Conservation (phyloP, 2,113 vertebrate species). For the Mohoua ochrocephala region DNA sequence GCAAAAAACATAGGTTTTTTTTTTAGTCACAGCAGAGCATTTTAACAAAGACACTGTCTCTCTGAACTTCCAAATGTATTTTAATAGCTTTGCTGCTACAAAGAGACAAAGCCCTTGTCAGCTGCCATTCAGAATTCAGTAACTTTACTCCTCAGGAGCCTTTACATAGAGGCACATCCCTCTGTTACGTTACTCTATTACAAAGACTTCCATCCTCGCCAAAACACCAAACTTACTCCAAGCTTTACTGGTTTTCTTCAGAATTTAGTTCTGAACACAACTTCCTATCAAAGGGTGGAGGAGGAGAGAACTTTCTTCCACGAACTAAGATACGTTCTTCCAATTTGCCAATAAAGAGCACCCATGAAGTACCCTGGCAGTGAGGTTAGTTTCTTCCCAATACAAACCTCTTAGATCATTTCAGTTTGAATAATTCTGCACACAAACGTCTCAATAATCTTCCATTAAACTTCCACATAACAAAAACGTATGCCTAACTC, state of each 20-base stretch:
- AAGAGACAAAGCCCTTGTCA: background rate
- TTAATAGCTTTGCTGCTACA: background rate
- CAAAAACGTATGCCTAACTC: background rate
- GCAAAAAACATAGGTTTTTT: rapidly evolving
- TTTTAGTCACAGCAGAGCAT: background rate
- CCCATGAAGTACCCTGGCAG: rapidly evolving
- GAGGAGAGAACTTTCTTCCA: background rate
- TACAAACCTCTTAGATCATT: background rate
- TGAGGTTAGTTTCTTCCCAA: background rate
- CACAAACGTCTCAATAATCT: background rate
- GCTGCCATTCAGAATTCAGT: background rate
- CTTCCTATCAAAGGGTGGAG: background rate
- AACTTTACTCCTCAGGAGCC: background rate
- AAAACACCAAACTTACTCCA: background rate
- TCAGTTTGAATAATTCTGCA: background rate
- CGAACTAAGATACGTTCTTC: background rate
- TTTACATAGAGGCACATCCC: background rate
- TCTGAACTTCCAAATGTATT: background rate
- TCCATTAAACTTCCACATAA: background rate
- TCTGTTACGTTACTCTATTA: background rate
- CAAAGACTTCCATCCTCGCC: background rate
- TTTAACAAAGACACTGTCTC: background rate
- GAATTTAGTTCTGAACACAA: background rate
- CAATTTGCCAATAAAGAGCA: background rate
- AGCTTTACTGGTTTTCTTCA: background rate